Conservation (phyloP, 2,888 invertebrate genomes). For the Cremastobaeus sp. region DNA sequence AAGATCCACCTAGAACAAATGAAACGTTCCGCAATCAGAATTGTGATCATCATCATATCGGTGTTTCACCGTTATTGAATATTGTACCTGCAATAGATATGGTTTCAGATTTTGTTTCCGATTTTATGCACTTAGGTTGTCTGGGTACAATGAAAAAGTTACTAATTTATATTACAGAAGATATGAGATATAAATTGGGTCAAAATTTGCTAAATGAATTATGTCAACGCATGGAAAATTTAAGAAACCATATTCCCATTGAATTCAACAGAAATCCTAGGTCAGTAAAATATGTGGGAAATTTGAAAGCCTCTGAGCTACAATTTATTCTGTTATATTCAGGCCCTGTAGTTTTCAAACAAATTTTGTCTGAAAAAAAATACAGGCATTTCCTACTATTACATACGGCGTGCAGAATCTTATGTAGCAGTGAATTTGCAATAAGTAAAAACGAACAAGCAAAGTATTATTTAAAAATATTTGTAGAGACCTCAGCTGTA, state of each 20-base stretch:
- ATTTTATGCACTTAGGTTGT: slow-evolving; percentile 58
- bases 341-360: slow-evolving; percentile 58
- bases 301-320: slow-evolving; percentile 27
- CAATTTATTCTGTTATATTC: slow-evolving; percentile 23
- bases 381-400: slow-evolving; percentile 39
- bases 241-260: not conserved
- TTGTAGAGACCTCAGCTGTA: slow-evolving; percentile 1
- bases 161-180: slow-evolving; percentile 4
- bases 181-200: not conserved
- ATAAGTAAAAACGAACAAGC: slow-evolving; percentile 2
- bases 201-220: not conserved
- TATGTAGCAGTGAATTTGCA: slow-evolving; percentile 10
- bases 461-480: slow-evolving; percentile 30
- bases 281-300: not conserved
- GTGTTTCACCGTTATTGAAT: slow-evolving; percentile 30
- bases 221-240: not conserved
- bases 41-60: slow-evolving; percentile 31
- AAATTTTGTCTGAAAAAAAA: slow-evolving; percentile 64
- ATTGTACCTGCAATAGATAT: not conserved
- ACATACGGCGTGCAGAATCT: slow-evolving; percentile 35
- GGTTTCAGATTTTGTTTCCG: slow-evolving; percentile 32
- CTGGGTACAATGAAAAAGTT: slow-evolving; percentile 44
- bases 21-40: slow-evolving; percentile 30
- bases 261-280: slow-evolving; percentile 15
- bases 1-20: slow-evolving; percentile 33